These are phyloP conservation scores for Tetrao urogallus DNA, from an alignment of 2,113 vertebrate species.

Conservation along the genomic window DNA sequence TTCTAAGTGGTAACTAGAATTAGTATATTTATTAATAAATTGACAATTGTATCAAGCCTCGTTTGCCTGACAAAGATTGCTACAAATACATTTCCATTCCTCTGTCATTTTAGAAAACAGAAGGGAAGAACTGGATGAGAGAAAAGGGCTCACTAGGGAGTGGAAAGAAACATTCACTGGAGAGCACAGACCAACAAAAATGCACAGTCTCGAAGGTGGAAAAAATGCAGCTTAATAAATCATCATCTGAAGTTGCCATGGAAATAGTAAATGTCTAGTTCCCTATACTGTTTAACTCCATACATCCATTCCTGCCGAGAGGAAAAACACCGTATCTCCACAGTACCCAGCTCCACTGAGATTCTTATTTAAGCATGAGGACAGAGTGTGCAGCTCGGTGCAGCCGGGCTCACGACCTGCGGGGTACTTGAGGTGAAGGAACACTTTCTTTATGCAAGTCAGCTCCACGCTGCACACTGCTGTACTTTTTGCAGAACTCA, in stretches of 20 bases:
- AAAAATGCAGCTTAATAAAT: slow-evolving; percentile 86
- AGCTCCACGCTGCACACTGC: slow-evolving; percentile 45
- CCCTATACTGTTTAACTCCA: slow-evolving; percentile 84
- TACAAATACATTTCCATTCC: not conserved
- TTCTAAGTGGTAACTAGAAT: not conserved
- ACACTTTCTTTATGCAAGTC: slow-evolving; percentile 67
- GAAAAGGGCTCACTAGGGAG: not conserved
- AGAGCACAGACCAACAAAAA: slow-evolving; percentile 53
- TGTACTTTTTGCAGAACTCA: slow-evolving; percentile 65
- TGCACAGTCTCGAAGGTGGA: slow-evolving; percentile 64
- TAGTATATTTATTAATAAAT: not conserved
- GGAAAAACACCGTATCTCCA: slow-evolving; percentile 41
- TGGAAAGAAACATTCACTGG: slow-evolving; percentile 8
- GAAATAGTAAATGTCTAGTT: slow-evolving; percentile 81
- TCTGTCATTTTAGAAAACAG: not conserved
- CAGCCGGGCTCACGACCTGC: slow-evolving; percentile 37
- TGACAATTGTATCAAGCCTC: not conserved
- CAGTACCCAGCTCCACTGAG: not conserved
- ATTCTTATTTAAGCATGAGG: slow-evolving; percentile 6
- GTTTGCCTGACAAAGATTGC: not conserved
- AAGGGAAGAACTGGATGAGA: not conserved
- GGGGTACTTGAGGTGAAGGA: slow-evolving; percentile 45
- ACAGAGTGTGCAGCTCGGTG: slow-evolving; percentile 37
- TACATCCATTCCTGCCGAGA: slow-evolving; percentile 72
- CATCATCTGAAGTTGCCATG: slow-evolving; percentile 83